phyloP scores from a whole-genome alignment of 2,797 vertebrate species.

The Spondyliosoma cantharus region DNA sequence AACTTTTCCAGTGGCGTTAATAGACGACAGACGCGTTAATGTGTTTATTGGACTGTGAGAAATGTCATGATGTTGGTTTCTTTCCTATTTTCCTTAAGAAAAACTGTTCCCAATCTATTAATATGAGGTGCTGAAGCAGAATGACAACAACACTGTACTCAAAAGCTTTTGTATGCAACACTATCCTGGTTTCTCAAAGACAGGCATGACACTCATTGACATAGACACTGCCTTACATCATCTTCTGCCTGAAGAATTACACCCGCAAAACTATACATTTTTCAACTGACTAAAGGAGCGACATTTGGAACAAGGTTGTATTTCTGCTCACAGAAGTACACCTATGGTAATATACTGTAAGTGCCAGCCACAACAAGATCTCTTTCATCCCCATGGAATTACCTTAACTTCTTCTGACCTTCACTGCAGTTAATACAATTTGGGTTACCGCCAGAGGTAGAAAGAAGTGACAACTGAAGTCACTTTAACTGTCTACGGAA shows the following conservation, averaged over 20 bases:
- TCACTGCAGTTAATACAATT: constrained; percentile 15
- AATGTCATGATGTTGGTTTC: neutral
- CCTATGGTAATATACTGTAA: neutral
- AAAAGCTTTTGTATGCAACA: constrained; percentile 9
- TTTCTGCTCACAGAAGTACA: neutral
- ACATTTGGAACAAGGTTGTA: neutral
- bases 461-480: constrained; percentile 7
- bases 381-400: constrained; percentile 1
- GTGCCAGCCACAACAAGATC: constrained; percentile 4
- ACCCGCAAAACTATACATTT: neutral
- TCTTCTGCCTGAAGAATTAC: constrained; percentile 10
- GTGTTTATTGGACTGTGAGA: neutral
- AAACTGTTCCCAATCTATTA: neutral
- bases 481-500: neutral
- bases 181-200: constrained; percentile 5
- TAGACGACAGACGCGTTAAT: neutral
- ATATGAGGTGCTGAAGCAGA: neutral
- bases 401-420: constrained; percentile 2
- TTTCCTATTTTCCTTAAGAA: neutral
- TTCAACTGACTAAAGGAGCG: neutral
- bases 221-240: neutral
- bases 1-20: neutral
- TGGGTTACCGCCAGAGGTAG: neutral
- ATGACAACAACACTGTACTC: neutral
- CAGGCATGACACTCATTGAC: neutral